Conservation (phyloP, 2,113 vertebrate species). For the Taxidea taxus region DNA sequence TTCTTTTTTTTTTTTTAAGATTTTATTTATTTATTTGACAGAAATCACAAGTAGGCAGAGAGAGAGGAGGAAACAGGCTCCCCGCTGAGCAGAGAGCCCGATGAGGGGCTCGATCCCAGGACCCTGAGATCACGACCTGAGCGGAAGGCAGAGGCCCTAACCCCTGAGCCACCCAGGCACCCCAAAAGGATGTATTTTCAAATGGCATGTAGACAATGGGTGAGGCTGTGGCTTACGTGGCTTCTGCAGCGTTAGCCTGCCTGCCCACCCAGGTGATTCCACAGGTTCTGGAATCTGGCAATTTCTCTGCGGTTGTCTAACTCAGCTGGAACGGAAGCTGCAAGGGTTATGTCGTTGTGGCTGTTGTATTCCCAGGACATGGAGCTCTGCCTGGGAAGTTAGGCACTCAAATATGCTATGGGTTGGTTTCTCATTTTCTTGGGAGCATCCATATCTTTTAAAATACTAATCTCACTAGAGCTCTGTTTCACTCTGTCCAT, state of each 20-base stretch:
- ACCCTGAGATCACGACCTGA: no score
- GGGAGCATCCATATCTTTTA: background rate
- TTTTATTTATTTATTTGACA: no score
- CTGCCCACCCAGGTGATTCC: background rate
- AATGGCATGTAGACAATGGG: background rate
- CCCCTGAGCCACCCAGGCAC: no score
- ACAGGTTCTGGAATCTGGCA: accelerated
- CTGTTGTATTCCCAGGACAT: background rate
- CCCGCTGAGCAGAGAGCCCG: no score
- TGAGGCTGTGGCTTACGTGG: background rate
- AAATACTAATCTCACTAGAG: background rate
- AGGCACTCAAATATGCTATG: background rate
- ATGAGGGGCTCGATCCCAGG: no score
- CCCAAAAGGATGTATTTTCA: background rate
- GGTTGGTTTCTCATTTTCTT: background rate
- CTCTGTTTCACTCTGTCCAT: background rate
- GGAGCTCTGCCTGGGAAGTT: background rate
- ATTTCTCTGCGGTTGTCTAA: background rate
- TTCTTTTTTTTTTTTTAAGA: no score
- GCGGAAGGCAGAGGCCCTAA: no score
- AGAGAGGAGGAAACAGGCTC: no score
- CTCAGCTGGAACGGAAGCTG: background rate
- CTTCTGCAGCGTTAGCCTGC: background rate
- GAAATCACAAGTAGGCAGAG: no score
- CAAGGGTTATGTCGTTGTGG: background rate